A percentile compares a stretch with the other conserved stretches of the same genome.
Conservation (phyloP, 2,888 invertebrate genomes). For the Crepidodera aurea region DNA sequence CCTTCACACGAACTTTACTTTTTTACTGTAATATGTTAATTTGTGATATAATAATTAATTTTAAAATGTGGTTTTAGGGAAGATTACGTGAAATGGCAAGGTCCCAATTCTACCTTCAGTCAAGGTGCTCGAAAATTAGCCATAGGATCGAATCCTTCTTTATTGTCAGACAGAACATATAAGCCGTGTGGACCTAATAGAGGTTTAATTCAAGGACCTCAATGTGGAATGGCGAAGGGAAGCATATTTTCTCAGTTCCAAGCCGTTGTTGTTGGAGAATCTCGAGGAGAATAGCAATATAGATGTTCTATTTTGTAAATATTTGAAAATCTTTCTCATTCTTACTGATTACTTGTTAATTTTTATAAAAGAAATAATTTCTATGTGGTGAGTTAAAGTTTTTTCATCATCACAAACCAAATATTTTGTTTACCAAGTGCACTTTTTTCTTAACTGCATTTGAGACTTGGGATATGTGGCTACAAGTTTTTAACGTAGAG, state of each 20-base stretch:
- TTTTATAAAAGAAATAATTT: no score
- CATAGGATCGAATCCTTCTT: constrained; percentile 65
- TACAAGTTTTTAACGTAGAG: no score
- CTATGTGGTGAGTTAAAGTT: no score
- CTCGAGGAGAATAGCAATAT: constrained; percentile 63
- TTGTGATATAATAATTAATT: no score
- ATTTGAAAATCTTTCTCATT: neutral
- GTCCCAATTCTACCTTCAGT: constrained; percentile 73
- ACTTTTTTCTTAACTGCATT: no score
- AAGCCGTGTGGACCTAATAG: constrained; percentile 73
- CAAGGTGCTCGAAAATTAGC: constrained; percentile 63
- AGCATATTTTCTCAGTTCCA: constrained; percentile 78
- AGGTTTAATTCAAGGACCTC: constrained; percentile 76
- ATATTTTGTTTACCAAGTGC: no score
- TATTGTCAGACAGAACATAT: constrained; percentile 56
- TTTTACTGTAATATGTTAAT: no score
- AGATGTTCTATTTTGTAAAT: constrained; percentile 51
- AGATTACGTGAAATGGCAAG: constrained; percentile 86
- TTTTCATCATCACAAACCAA: no score
- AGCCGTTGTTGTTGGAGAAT: constrained; percentile 61
- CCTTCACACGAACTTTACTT: no score
- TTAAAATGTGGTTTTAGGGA: no score
- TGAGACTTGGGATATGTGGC: no score
- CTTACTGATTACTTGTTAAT: no score
- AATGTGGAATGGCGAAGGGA: constrained; percentile 76